A percentile compares a stretch with the other conserved stretches of the same genome.
Evolutionary conservation across 2,888 invertebrate species (phyloP).

Genomic region (Synanthedon myopaeformis): DNA sequence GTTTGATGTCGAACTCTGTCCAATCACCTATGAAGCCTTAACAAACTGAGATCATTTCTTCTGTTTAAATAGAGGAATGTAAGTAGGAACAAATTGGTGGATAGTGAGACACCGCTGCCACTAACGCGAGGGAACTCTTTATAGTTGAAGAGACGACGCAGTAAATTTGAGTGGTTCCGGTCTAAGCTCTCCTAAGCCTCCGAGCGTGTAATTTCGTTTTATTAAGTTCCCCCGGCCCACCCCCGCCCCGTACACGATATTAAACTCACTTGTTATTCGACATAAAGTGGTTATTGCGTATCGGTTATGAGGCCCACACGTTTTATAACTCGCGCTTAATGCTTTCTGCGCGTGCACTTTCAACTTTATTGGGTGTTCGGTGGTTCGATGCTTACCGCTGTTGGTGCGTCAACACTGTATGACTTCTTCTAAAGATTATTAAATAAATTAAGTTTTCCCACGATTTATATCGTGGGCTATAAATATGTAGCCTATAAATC

Average conservation of each 20-base stretch:
- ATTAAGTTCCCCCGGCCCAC: constrained; percentile 36
- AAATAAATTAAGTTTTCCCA: too few species aligned
- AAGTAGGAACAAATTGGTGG: too few species aligned
- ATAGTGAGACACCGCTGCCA: constrained; percentile 6
- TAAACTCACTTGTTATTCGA: constrained; percentile 21
- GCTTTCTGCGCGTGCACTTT: not conserved
- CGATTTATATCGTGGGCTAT: too few species aligned
- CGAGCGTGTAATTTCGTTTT: constrained; percentile 43
- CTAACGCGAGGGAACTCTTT: constrained; percentile 41
- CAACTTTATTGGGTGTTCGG: too few species aligned
- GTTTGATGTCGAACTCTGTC: too few species aligned
- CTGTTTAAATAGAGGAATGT: too few species aligned
- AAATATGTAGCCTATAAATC: too few species aligned
- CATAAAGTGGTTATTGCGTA: constrained; percentile 7
- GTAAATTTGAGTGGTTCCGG: constrained; percentile 45
- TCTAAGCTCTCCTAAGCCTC: constrained; percentile 29
- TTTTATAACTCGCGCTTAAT: not conserved
- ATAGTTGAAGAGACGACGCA: constrained; percentile 37
- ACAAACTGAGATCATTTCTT: too few species aligned
- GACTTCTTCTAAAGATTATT: too few species aligned
- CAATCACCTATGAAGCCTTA: too few species aligned
- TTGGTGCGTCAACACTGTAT: too few species aligned
- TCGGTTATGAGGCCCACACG: not conserved
- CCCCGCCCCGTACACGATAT: constrained; percentile 23
- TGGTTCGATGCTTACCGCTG: too few species aligned